Evolutionary conservation across 2,888 invertebrate species (phyloP), one percentile per base, ranked within the genome.

Genomic region (Macropis europaea): DNA sequence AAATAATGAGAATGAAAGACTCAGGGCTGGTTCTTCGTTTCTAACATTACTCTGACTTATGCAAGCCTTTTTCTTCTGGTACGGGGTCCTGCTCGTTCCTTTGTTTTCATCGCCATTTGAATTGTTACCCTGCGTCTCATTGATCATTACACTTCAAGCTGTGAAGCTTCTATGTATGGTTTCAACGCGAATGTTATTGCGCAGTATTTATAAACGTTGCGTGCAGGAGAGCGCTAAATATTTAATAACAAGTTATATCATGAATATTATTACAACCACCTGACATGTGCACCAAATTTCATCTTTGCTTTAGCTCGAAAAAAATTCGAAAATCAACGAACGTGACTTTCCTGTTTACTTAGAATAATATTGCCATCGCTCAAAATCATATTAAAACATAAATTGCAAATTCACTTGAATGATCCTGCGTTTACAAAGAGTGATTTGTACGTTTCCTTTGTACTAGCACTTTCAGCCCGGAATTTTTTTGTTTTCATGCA

Each of bases 221-320:
- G 42, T 61, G 64, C 57, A 57, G 6, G 32, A 48, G 36, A 57
- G 42, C 50, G 54, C 54, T 59, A 45, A 63, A 40, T 47, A 54
- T 70, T 52, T 53, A 50, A 61, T 43, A 52, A 73, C 34, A 40
- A 70, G n/a, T 60, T 66, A 57, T 67, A 69, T 72, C 72, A 57
- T 75, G 72, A 76, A 32, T 64, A 73, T 71, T 28, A 19, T 76
- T 56, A 67, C 60, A 70, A 77, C 66, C 77, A 80, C 64, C 71
- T 72, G 73, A 73, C 43, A 56, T 73, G 69, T 77, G 77, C 80
- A 80, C 73, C 80, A 80, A 77, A 76, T 68, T 80, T 75, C 77
- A 78, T 73, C 80, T 66, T 61, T 69, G 74, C 56, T 71, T 71
- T 79, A 72, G 61, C 74, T 63, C 57, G 56, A 67, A 15, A 40